Conservation (phyloP, 2,113 vertebrate species). For the Zeus faber region DNA sequence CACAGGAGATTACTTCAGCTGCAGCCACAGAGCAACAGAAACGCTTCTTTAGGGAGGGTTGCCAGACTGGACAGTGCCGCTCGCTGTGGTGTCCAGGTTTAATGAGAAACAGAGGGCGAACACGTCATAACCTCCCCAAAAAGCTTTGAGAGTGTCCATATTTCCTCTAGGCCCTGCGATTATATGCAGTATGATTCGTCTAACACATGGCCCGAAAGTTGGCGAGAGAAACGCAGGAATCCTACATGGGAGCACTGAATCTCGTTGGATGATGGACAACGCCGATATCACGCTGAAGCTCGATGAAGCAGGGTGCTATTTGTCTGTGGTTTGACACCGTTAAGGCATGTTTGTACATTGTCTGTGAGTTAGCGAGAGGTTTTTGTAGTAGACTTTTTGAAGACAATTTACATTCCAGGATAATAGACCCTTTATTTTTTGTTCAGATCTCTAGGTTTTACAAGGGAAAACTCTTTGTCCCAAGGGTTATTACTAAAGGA, state of each 20-base stretch:
- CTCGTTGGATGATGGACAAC: slow-evolving; percentile 33
- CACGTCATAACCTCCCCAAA: slow-evolving; percentile 14
- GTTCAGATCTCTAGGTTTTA: slow-evolving; percentile 56
- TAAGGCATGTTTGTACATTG: slow-evolving; percentile 62
- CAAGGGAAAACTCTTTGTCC: slow-evolving; percentile 60
- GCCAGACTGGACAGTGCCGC: slow-evolving; percentile 29
- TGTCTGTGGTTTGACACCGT: slow-evolving; percentile 52
- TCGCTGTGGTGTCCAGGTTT: slow-evolving; percentile 27
- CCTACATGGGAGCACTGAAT: slow-evolving; percentile 25
- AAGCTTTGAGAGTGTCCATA: slow-evolving; percentile 47
- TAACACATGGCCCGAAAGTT: slow-evolving; percentile 18
- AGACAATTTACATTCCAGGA: slow-evolving; percentile 72
- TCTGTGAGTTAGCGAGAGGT: slow-evolving; percentile 59
- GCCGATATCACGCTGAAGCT: slow-evolving; percentile 38
- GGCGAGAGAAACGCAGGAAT: slow-evolving; percentile 29
- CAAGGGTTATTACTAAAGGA: slow-evolving; percentile 70
- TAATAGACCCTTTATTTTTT: slow-evolving; percentile 71
- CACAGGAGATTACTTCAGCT: slow-evolving; percentile 37
- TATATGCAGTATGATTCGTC: slow-evolving; percentile 38
- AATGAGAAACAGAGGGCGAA: slow-evolving; percentile 31
- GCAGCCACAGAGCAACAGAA: slow-evolving; percentile 39
- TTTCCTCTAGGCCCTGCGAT: slow-evolving; percentile 28
- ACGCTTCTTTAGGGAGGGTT: slow-evolving; percentile 31
- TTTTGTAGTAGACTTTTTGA: slow-evolving; percentile 67
- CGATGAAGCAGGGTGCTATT: slow-evolving; percentile 53